phyloP scores from a whole-genome alignment of 2,888 invertebrate species.

The Acanthosepion pharaonis region DNA sequence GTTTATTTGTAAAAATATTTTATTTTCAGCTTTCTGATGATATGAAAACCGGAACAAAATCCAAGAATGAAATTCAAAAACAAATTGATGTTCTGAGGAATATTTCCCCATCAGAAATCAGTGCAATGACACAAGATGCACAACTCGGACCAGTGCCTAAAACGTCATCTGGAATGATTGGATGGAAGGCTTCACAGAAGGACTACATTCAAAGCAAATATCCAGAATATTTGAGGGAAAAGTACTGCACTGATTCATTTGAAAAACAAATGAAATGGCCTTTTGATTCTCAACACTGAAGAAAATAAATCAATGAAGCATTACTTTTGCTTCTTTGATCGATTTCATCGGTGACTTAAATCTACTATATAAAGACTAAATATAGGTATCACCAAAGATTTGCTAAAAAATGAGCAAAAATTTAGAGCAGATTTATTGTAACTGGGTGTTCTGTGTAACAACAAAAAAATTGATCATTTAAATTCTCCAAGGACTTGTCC shows the following conservation, averaged over 20 bases:
- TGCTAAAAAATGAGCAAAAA: no score
- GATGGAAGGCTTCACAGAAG: not conserved
- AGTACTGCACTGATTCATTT: not conserved
- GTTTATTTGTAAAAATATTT: not conserved
- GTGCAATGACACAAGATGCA: not conserved
- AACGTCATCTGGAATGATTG: not conserved
- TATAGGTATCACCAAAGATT: no score
- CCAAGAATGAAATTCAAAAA: not conserved
- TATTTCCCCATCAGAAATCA: not conserved
- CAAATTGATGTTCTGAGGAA: not conserved
- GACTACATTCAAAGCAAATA: not conserved
- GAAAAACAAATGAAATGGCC: slow-evolving; percentile 33
- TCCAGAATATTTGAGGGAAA: not conserved
- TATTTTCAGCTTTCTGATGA: slow-evolving; percentile 33
- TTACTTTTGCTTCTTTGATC: no score
- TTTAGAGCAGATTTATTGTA: no score
- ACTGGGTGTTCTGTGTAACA: no score
- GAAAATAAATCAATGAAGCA: no score
- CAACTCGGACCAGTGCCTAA: not conserved
- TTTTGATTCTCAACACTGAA: not conserved
- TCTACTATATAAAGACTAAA: no score
- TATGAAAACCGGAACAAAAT: not conserved
- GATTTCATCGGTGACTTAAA: no score
- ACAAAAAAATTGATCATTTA: no score
- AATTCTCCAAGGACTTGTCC: no score